phyloP scores from a whole-genome alignment of 2,888 invertebrate genomes.

The Abscondita cerata region DNA sequence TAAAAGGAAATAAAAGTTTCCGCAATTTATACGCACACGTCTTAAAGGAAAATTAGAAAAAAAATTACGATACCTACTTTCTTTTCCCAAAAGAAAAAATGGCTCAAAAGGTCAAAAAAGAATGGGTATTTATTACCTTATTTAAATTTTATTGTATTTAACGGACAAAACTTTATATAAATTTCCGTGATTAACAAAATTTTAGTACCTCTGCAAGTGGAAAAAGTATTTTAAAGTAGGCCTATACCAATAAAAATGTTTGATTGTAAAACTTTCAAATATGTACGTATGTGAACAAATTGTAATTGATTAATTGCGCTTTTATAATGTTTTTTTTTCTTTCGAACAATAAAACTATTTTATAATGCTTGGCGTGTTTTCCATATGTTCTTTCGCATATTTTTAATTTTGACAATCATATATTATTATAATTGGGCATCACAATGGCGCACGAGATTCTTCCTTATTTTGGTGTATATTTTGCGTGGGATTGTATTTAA shows the following conservation, averaged over 20 bases:
- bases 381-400: slow-evolving; percentile 11
- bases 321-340: slow-evolving; percentile 9
- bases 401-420: slow-evolving; percentile 10
- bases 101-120: slow-evolving; percentile 20
- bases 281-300: slow-evolving; percentile 12
- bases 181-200: slow-evolving; percentile 21
- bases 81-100: slow-evolving; percentile 14
- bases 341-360: slow-evolving; percentile 11
- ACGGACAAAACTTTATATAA: slow-evolving; percentile 16
- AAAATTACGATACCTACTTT: slow-evolving; percentile 18
- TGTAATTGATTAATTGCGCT: slow-evolving; percentile 11
- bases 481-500: too few species aligned
- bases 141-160: slow-evolving; percentile 26
- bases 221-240: slow-evolving; percentile 11
- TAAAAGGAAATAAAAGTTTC: neutral
- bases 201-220: slow-evolving; percentile 8
- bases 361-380: slow-evolving; percentile 4
- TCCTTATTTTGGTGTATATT: too few species aligned
- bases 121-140: slow-evolving; percentile 21
- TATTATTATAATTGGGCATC: neutral
- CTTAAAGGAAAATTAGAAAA: slow-evolving; percentile 5
- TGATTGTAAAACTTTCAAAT: slow-evolving; percentile 11
- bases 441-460: slow-evolving; percentile 9
- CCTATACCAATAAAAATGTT: slow-evolving; percentile 8
- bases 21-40: slow-evolving; percentile 3